Evolutionary conservation across 1,140 invertebrate genomes (phyloP), one percentile per base, ranked within the genome.

Genomic region (Bombyx mandarina): DNA sequence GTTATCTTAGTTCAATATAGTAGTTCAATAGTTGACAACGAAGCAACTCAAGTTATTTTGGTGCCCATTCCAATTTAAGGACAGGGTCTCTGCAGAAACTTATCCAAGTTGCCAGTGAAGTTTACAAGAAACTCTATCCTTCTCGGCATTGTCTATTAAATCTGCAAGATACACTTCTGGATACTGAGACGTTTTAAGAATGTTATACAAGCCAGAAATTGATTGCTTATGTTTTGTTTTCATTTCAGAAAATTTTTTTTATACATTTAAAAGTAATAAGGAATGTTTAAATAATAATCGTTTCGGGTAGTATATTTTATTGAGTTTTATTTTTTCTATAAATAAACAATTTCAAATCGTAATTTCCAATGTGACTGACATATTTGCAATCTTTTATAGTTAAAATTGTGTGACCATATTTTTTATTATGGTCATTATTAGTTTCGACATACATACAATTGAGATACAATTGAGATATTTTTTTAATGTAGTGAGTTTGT

Each of bases 21-120:
- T 61, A 60, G 59, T 62, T 61, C 61, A 66, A 62, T 66, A 73
- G 67, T 71, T 73, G 75, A 75, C 70, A 75, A 77, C 67, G 67
- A 71, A 73, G 63, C 69, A 70, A 72, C 62, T 62, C 61, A 49
- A 63, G 69, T 59, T 75, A 77, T 75, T 79, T 79, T 67, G 65
- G 70, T 75, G 75, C 75, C 73, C 69, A 75, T 83, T 83, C 79
- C 75, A 83, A 80, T 81, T 81, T 78, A 71, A 69, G 73, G 69
- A 67, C 71, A 75, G 70, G 71, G 61, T 69, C 69, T 70, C 66
- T 65, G 68, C 66, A 68, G 70, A 75, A 77, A 77, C 78, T 81
- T 78, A 75, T 69, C 67, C 74, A 73, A 81, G 67, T 74, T 60
- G 60, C 56, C 57, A 69, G 57, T 73, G 57, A 71, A 79, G 75